A percentile compares a stretch with the other conserved stretches of the same genome.
These are phyloP conservation scores for Antigone vipio DNA, from an alignment of 2,113 vertebrate genomes.

Conservation along the genomic window DNA sequence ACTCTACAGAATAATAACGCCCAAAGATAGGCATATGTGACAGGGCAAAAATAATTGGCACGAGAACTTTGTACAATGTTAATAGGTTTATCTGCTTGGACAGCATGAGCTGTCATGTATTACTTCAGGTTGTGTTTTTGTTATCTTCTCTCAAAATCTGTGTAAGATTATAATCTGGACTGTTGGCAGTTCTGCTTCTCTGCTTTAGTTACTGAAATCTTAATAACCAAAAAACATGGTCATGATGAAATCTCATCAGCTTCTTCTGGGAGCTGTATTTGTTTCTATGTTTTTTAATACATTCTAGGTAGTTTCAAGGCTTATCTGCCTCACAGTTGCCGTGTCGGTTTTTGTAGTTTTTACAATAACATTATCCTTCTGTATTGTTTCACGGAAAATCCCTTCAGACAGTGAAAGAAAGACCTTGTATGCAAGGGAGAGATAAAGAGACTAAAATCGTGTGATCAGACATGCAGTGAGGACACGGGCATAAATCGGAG, in stretches of 20 bases:
- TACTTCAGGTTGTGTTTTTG: background rate
- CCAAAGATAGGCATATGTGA: background rate
- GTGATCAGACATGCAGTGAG: background rate
- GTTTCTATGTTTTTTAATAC: background rate
- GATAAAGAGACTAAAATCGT: background rate
- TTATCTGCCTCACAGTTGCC: background rate
- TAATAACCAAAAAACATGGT: background rate
- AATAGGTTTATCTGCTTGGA: conserved; percentile 16
- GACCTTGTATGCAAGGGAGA: background rate
- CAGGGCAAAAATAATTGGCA: background rate
- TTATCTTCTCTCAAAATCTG: background rate
- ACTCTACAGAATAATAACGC: background rate
- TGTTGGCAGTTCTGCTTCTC: background rate
- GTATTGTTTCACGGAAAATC: background rate
- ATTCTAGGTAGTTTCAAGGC: background rate
- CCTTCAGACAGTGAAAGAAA: background rate
- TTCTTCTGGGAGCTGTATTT: background rate
- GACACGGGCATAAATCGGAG: background rate
- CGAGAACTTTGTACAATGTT: background rate
- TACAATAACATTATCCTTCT: background rate
- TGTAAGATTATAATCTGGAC: background rate
- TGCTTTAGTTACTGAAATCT: background rate
- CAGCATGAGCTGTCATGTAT: background rate
- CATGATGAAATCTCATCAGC: background rate
- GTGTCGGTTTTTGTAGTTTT: background rate